Conservation (phyloP, 2,888 invertebrate genomes). For the Caenorhabditis wallacei region DNA sequence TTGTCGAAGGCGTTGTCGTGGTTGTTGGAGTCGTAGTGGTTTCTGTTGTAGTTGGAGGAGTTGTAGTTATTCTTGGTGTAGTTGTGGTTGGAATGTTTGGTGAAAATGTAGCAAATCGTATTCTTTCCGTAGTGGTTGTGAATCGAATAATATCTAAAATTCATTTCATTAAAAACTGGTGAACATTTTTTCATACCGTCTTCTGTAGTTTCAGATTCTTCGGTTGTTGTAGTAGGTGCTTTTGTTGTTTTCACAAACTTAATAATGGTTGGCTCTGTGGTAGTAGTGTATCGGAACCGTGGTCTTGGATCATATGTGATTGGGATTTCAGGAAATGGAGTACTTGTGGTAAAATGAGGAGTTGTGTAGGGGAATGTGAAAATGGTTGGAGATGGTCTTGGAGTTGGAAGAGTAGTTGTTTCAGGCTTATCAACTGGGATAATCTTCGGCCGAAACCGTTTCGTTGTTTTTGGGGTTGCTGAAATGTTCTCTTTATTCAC, state of each 20-base stretch:
- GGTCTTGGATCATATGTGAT: constrained; percentile 58
- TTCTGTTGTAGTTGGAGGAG: constrained; percentile 25
- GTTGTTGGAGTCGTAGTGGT: constrained; percentile 37
- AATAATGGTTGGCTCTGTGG: constrained; percentile 58
- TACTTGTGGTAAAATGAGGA: constrained; percentile 44
- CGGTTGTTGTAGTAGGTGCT: constrained; percentile 45
- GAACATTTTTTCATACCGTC: constrained; percentile 27
- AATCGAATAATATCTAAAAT: constrained; percentile 50
- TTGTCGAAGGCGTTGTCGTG: constrained; percentile 23
- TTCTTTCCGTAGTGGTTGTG: constrained; percentile 46
- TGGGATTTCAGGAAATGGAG: constrained; percentile 31
- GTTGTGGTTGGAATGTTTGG: constrained; percentile 51
- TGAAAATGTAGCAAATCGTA: constrained; percentile 56
- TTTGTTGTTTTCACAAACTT: constrained; percentile 61
- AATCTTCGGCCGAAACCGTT: constrained; percentile 59
- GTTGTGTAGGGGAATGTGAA: constrained; percentile 50
- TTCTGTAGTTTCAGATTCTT: constrained; percentile 27
- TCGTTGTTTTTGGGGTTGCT: constrained; percentile 42
- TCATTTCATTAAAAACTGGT: background rate
- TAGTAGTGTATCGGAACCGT: constrained; percentile 58
- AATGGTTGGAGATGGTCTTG: constrained; percentile 13
- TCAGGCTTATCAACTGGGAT: constrained; percentile 60
- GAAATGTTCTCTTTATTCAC: background rate
- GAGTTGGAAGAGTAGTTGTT: constrained; percentile 34
- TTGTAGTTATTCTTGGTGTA: constrained; percentile 50